phyloP scores from a whole-genome alignment of 2,888 invertebrate genomes.

The Nezara viridula region DNA sequence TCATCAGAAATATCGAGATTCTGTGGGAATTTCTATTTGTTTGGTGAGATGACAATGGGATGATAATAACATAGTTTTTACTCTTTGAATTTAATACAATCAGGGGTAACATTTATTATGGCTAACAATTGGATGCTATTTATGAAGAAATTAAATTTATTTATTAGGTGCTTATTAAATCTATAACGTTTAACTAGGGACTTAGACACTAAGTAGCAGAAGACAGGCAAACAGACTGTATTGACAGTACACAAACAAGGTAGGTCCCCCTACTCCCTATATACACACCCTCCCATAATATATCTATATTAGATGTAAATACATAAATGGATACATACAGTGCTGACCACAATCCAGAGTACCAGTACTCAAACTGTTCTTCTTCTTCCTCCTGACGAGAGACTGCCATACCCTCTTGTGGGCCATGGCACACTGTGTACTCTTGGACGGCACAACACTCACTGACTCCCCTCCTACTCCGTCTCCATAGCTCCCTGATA shows the following conservation, averaged over 20 bases:
- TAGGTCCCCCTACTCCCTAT: not conserved
- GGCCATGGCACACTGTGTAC: slow-evolving; percentile 67
- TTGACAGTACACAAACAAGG: not conserved
- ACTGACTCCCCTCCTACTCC: slow-evolving; percentile 44
- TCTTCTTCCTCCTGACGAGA: slow-evolving; percentile 69
- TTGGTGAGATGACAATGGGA: too few species aligned
- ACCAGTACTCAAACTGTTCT: slow-evolving; percentile 60
- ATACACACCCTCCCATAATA: not conserved
- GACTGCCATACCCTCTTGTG: slow-evolving; percentile 70
- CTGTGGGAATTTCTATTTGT: too few species aligned
- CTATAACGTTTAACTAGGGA: too few species aligned
- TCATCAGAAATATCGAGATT: too few species aligned
- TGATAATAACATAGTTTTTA: too few species aligned
- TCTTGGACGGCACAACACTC: not conserved
- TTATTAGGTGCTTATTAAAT: too few species aligned
- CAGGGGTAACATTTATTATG: too few species aligned
- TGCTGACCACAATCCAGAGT: slow-evolving; percentile 59
- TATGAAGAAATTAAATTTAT: too few species aligned
- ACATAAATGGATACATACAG: slow-evolving; percentile 53
- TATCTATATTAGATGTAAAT: not conserved
- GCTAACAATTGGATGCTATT: too few species aligned
- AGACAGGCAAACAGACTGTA: not conserved
- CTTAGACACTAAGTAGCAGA: not conserved
- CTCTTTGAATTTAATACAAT: too few species aligned
- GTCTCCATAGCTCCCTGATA: slow-evolving; percentile 23